A percentile compares a stretch with the other conserved stretches of the same genome.
Conservation (phyloP, 2,113 vertebrate genomes). For the Vidua chalybeata region DNA sequence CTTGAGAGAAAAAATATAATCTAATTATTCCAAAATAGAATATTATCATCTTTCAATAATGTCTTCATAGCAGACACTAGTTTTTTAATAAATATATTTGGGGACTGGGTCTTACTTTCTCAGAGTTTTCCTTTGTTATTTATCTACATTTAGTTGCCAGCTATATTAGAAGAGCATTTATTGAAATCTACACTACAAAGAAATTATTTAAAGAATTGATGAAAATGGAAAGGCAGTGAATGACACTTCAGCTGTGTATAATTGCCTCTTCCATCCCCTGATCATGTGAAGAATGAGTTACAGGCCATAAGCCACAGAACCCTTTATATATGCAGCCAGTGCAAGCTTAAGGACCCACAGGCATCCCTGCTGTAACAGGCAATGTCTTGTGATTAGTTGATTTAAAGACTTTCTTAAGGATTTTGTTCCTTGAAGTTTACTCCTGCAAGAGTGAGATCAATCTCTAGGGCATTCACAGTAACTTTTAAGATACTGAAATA, state of each 20-base stretch:
- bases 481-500: not conserved
- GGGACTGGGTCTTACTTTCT: not conserved
- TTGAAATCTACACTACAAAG: not conserved
- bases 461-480: not conserved
- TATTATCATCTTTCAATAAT: not conserved
- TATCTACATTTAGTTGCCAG: not conserved
- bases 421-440: not conserved
- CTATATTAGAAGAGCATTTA: not conserved
- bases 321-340: not conserved
- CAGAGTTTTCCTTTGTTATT: not conserved
- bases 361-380: not conserved
- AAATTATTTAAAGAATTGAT: constrained; percentile 19
- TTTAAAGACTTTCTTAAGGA: not conserved
- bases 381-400: not conserved
- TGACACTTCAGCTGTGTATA: not conserved
- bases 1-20: not conserved
- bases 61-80: not conserved
- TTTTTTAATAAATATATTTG: not conserved
- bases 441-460: not conserved
- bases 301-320: not conserved
- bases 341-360: not conserved
- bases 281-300: not conserved
- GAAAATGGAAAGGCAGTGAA: not conserved
- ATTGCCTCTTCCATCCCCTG: not conserved
- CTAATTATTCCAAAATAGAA: constrained; percentile 1